Base-by-base conservation (phyloP, 2,113 vertebrate species). In the Coreoperca whiteheadi region DNA sequence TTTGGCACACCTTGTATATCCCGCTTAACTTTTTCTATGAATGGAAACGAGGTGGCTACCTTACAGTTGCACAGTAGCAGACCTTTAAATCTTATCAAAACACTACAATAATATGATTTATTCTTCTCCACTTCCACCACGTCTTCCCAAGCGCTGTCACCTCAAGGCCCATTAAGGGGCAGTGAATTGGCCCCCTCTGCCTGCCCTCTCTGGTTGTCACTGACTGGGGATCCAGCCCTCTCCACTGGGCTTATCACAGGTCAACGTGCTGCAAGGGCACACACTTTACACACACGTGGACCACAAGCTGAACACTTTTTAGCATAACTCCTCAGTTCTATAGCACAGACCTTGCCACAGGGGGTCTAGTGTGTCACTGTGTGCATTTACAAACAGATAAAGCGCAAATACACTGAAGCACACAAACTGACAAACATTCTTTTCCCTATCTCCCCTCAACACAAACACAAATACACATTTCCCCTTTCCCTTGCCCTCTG, bases 201-300 rank as follows among this genome's bases (percentile, higher is more conserved):
- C 66, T 96, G 96, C 96, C 95, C 96, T 97, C 94, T 96, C 94
- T 96, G 95, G 94, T 96, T 97, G 96, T 97, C 95, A 96, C 95
- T 96, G 96, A 96, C 96, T 91, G 96, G 96, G 95, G 96, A 94
- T 94, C 96, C 88, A 93, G 90, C 91, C 93, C 96, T 96, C 87
- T 96, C 94, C 94, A 94, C 93, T 95, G 95, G 95, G 96, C 95
- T 98, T 97, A 97, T 98, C 96, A 96, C 95, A 96, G 96, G 96
- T 97, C 96, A 94, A 65, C 90, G 92, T 96, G 95, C 95, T 95
- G 96, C 95, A 97, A 93, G 96, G 96, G 95, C 94, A 95, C 80
- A 88, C 77, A 78, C 30, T 81, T 64, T 69, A 70, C 59, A 32
- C 57, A 77, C 82, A 54, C 60, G 61, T 37, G 50, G 67, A 74